Base-by-base conservation (phyloP, 2,888 invertebrate species). In the Elysia crispata region DNA sequence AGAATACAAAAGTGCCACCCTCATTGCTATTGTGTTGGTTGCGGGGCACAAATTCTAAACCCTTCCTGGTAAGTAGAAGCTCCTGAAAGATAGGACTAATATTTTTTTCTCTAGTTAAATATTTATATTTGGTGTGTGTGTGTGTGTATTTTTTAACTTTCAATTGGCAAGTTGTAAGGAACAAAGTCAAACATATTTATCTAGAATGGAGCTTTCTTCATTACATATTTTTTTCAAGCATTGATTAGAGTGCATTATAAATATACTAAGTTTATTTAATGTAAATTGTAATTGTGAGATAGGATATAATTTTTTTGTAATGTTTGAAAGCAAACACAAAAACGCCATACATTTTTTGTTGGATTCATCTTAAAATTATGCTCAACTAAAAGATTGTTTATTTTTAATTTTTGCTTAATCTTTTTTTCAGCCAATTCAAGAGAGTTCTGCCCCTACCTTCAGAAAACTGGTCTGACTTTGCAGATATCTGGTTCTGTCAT, bases 401-500 rank as follows among this genome's bases (percentile, higher is more conserved):
- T 74, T 13, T 74, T 33, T 23, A 74, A 74, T 64, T 60, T 80
- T 64, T 20, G 25, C 18, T 50, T 6, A 50, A 66, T 18, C 54
- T 57, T 70, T 66, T 66, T 86, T 83, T 67, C 85, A 89, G 88
- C 77, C 81, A 83, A 15, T 89, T 88, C 77, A 81, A 80, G 31
- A 73, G 88, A 81, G 86, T 90, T 60, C 84, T 89, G 3, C 88
- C 89, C 1, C 82, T 90, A 30, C 90, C 90, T 20, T 88, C 89
- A 25, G 89, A 89, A 64, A 89, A 89, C 66, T 90, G 90, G 90
- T 86, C 86, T 28, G 88, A 88, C 54, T 85, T 86, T 75, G 86
- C 87, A 6, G 90, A 90, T 77, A 87, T 87, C 81, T 90, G 90
- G 90, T 90, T 89, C 81, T 90, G 90, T 82, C 89, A 89, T 81